phyloP scores from a whole-genome alignment of 2,113 vertebrate genomes.

The Dasypus novemcinctus region DNA sequence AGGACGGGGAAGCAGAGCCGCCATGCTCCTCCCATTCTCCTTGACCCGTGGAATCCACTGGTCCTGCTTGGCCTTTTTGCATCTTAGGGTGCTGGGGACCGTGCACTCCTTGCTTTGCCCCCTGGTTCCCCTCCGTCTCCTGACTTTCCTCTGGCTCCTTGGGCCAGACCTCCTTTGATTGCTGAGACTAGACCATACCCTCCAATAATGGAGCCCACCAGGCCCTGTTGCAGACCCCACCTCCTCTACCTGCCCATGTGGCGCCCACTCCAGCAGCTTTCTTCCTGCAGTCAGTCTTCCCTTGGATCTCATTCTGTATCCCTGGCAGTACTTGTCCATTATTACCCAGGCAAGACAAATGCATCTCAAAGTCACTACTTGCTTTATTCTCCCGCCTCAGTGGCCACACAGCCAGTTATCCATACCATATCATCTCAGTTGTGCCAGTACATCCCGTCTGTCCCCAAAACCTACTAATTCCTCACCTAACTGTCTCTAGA shows the following conservation, averaged over 20 bases:
- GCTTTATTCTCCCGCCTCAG: background rate
- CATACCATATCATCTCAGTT: background rate
- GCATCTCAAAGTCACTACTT: background rate
- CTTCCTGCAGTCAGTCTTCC: background rate
- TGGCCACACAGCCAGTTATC: background rate
- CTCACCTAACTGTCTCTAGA: background rate
- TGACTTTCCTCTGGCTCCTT: background rate
- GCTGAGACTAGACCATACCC: background rate
- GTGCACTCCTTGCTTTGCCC: background rate
- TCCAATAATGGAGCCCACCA: background rate
- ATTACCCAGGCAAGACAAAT: background rate
- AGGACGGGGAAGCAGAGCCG: background rate
- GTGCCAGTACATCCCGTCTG: background rate
- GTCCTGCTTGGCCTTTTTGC: background rate
- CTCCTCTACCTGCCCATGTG: accelerated
- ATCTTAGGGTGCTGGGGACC: background rate
- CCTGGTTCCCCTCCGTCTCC: background rate
- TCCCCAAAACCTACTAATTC: background rate
- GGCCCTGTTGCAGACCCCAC: background rate
- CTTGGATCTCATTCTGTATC: background rate
- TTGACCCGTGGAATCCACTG: background rate
- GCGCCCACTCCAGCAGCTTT: background rate
- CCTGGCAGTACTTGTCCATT: background rate
- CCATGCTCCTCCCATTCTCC: background rate
- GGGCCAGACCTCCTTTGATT: background rate